phyloP scores from a whole-genome alignment of 2,888 invertebrate genomes.

The Idaea dimidiata region DNA sequence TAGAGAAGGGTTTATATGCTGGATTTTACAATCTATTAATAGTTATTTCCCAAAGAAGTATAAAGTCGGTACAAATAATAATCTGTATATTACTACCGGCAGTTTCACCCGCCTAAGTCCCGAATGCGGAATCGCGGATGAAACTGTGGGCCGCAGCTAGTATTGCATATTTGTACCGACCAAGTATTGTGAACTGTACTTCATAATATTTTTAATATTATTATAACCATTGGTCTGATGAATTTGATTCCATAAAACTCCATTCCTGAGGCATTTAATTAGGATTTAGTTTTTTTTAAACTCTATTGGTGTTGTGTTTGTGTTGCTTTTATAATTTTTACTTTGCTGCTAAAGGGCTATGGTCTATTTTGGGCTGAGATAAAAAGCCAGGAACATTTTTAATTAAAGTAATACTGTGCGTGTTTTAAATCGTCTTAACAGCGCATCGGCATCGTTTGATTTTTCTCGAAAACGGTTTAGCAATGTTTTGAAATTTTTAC shows the following conservation, averaged over 20 bases:
- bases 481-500: too few relatives aligned
- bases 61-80: conserved; percentile 12
- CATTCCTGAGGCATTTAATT: conserved; percentile 63
- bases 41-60: conserved; percentile 21
- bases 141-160: too few relatives aligned
- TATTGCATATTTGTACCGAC: conserved; percentile 15
- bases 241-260: conserved; percentile 36
- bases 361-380: not conserved
- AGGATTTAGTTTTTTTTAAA: conserved; percentile 19
- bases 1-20: conserved; percentile 27
- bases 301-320: conserved; percentile 34
- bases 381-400: not conserved
- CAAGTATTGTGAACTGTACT: not conserved
- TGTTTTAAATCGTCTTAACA: not conserved
- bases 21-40: conserved; percentile 30
- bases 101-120: too few relatives aligned
- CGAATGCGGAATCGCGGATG: too few relatives aligned
- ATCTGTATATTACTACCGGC: too few relatives aligned
- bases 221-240: conserved; percentile 30
- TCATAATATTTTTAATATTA: conserved; percentile 6
- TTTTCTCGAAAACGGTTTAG: too few relatives aligned
- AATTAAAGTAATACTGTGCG: not conserved
- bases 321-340: conserved; percentile 32
- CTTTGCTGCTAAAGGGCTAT: conserved; percentile 9
- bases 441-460: not conserved